Percentiles rank a stretch among this genome's conserved stretches.
phyloP scores from a whole-genome alignment of 2,888 invertebrate genomes.

The Kuschelorhynchus macadamiae region DNA sequence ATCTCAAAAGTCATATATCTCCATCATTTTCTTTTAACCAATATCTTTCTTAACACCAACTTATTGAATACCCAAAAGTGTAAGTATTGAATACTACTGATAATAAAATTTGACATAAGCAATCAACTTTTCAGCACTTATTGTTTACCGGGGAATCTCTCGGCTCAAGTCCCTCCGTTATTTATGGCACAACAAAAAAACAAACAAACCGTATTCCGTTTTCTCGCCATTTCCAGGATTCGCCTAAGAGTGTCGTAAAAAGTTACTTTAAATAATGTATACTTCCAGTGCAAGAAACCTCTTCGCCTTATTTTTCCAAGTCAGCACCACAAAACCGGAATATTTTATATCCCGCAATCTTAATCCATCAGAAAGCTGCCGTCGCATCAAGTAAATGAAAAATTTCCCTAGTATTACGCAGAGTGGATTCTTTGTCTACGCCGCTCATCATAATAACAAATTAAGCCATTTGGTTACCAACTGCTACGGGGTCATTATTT shows the following conservation, averaged over 20 bases:
- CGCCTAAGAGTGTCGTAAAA: conserved; percentile 17
- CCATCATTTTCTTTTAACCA: too few relatives aligned
- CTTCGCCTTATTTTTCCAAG: conserved; percentile 16
- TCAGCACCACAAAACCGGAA: conserved; percentile 20
- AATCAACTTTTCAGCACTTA: too few relatives aligned
- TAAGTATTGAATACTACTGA: too few relatives aligned
- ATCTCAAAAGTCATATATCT: too few relatives aligned
- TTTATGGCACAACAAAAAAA: not conserved
- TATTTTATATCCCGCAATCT: conserved; percentile 29
- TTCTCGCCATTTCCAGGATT: not conserved
- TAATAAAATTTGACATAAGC: too few relatives aligned
- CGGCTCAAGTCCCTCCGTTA: too few relatives aligned
- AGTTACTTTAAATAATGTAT: conserved; percentile 39
- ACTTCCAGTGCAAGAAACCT: conserved; percentile 31
- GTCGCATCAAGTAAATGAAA: conserved; percentile 29
- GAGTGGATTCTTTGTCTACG: conserved; percentile 26
- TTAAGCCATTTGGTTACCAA: conserved; percentile 33
- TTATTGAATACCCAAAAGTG: too few relatives aligned
- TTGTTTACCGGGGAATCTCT: too few relatives aligned
- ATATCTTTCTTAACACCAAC: too few relatives aligned
- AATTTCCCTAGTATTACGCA: conserved; percentile 14
- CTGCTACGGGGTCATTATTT: conserved; percentile 19
- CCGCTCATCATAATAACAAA: conserved; percentile 33
- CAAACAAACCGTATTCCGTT: not conserved
- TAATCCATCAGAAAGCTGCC: conserved; percentile 23